Evolutionary conservation across 2,888 invertebrate species (phyloP).

Genomic region (Byasa hedistus): DNA sequence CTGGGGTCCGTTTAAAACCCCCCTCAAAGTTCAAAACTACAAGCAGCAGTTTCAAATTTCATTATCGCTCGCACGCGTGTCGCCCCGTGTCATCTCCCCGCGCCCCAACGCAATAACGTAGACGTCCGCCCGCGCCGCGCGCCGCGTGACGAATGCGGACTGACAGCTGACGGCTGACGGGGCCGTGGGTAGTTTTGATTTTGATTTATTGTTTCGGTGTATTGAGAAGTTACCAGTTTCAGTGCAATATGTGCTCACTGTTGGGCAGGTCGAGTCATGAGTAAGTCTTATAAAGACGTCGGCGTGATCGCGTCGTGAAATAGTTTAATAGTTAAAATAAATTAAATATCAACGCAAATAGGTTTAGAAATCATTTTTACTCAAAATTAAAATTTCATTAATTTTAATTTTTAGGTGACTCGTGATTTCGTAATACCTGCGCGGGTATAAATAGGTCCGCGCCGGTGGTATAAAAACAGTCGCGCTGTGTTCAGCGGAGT

Average conservation of each 20-base stretch:
- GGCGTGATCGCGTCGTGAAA: too few relatives aligned
- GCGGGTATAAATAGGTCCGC: too few relatives aligned
- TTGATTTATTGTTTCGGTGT: slow-evolving; percentile 16
- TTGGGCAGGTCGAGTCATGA: not conserved
- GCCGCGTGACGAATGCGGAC: slow-evolving; percentile 70
- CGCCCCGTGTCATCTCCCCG: slow-evolving; percentile 45
- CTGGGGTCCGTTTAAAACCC: slow-evolving; percentile 1
- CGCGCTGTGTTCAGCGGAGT: too few relatives aligned
- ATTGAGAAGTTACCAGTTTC: not conserved
- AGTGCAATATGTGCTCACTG: not conserved
- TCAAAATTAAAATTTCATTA: too few relatives aligned
- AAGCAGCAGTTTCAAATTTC: slow-evolving; percentile 32
- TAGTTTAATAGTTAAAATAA: too few relatives aligned
- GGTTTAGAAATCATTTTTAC: too few relatives aligned
- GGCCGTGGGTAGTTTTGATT: slow-evolving; percentile 35
- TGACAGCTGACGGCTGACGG: slow-evolving; percentile 50
- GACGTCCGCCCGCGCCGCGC: slow-evolving; percentile 47
- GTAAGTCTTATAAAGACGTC: too few relatives aligned
- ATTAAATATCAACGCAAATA: too few relatives aligned
- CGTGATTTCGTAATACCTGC: too few relatives aligned
- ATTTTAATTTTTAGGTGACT: too few relatives aligned
- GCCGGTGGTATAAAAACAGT: too few relatives aligned
- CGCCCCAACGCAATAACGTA: slow-evolving; percentile 55
- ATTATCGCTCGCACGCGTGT: slow-evolving; percentile 39
- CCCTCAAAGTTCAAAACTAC: slow-evolving; percentile 26